Conservation (phyloP, 2,797 vertebrate species). For the Sebastiscus albofasciatus region DNA sequence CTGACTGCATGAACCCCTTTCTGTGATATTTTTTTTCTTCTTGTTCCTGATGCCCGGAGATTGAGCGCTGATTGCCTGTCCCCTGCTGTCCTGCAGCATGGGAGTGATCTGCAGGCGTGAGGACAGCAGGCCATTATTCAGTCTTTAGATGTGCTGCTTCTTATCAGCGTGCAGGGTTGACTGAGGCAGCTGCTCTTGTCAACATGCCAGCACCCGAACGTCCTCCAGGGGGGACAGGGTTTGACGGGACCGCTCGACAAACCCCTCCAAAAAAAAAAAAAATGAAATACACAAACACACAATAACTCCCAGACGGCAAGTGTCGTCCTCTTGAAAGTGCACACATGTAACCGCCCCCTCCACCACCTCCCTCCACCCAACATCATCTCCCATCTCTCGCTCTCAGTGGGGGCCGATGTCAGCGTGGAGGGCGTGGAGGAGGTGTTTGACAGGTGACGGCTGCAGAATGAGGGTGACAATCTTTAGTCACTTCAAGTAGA, state of each 20-base stretch:
- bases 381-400: neutral
- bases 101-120: constrained; percentile 59
- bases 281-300: constrained; percentile 5
- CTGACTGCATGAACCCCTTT: constrained; percentile 22
- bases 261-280: neutral
- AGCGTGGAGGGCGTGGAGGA: neutral
- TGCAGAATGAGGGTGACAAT: constrained; percentile 45
- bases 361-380: neutral
- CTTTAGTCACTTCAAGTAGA: constrained; percentile 38
- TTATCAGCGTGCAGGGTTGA: constrained; percentile 64
- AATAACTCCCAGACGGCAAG: neutral
- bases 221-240: constrained; percentile 30
- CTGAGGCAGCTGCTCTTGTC: constrained; percentile 75
- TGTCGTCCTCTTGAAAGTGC: constrained; percentile 15
- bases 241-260: constrained; percentile 45
- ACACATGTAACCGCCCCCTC: neutral
- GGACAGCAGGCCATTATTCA: constrained; percentile 79
- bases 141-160: constrained; percentile 72
- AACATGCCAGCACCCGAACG: constrained; percentile 56
- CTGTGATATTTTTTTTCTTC: neutral
- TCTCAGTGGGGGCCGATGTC: neutral
- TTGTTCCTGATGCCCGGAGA: constrained; percentile 33
- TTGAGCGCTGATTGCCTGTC: constrained; percentile 71
- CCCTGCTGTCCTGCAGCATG: constrained; percentile 55
- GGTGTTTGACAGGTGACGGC: constrained; percentile 42